Evolutionary conservation across 2,888 invertebrate species (phyloP), one percentile per base, ranked within the genome.

Genomic region (Latrodectus hesperus): DNA sequence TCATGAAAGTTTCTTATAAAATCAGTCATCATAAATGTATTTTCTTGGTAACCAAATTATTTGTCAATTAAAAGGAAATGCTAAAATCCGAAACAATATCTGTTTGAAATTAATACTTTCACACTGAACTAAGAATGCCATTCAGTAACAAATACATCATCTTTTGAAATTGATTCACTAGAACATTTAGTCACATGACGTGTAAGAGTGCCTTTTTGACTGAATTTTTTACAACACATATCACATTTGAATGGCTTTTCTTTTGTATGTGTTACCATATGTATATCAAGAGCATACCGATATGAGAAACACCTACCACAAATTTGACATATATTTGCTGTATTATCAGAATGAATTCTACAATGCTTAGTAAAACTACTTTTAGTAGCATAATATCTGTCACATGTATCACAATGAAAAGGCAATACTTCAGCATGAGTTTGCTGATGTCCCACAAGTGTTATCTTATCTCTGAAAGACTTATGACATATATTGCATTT

Each of bases 221-320:
- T 16, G 10, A 16, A 60, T 11, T n/a, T 60, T n/a, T n/a, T 60
- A 60, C n/a, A n/a, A 10, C 60, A 60, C 60, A 60, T 16, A 16
- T 60, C 60, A 60, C 60, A 60, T 60, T 60, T n/a, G n/a, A 16
- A 60, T 60, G 60, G 60, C 12, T 60, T 60, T 60, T 60, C 60
- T 60, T 60, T 60, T 16, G 60, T 60, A n/a, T 60, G 60, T 16
- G n/a, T n/a, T 16, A 60, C 60, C 12, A n/a, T 60, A 60, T 60
- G 60, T 16, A 12, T 60, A n/a, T 16, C n/a, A 6, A 60, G 60
- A n/a, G 60, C 60, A n/a, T 12, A 60, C n/a, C 10, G 12, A 60
- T n/a, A 16, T 16, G 60, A 60, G n/a, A 60, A 60, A 12, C 12
- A n/a, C 12, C 12, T 60, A 60, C n/a, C 60, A 11, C 60, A 60